A percentile compares a stretch with the other conserved stretches of the same genome.
Conservation (phyloP, 2,888 invertebrate genomes). For the Celastrina argiolus region DNA sequence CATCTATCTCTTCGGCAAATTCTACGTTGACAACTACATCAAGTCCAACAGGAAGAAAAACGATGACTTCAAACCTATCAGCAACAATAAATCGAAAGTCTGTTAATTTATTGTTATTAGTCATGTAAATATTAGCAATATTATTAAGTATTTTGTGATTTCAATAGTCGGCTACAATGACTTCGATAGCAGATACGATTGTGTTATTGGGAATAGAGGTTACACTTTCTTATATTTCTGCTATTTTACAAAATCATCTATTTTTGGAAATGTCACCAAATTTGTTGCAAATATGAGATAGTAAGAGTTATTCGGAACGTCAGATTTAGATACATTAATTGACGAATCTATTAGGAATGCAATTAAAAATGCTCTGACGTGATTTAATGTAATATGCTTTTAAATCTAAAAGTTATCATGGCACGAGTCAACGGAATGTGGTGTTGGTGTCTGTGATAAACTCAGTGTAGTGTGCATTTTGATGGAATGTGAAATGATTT, state of each 20-base stretch:
- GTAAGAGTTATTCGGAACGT: background rate
- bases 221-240: background rate
- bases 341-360: background rate
- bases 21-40: constrained; percentile 83
- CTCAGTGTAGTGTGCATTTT: no score
- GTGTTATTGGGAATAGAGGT: background rate
- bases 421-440: background rate
- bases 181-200: background rate
- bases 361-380: background rate
- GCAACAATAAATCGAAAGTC: background rate
- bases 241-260: background rate
- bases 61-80: background rate
- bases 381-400: background rate
- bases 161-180: background rate
- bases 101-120: background rate
- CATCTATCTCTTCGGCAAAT: constrained; percentile 87
- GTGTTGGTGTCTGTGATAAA: background rate
- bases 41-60: constrained; percentile 40
- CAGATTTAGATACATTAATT: background rate
- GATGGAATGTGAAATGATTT: no score
- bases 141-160: background rate
- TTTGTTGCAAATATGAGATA: background rate
- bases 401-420: background rate
- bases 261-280: background rate
- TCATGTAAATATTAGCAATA: constrained; percentile 20